Evolutionary conservation across 2,113 vertebrate species (phyloP), one percentile per base, ranked within the genome.

Genomic region (Regulus satrapa): DNA sequence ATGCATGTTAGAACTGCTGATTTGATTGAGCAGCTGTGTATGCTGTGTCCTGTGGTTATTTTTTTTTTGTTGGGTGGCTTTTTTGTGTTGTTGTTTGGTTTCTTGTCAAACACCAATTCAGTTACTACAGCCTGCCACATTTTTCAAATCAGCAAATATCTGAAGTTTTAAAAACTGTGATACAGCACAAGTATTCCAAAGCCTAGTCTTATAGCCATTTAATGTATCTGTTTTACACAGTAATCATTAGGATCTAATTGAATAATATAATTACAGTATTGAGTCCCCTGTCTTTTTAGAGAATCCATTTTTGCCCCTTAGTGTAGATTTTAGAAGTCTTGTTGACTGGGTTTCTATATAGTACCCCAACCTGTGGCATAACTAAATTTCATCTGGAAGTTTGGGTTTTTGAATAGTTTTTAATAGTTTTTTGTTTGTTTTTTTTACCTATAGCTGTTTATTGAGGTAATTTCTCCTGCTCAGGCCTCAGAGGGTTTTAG

Each of bases 401-500:
- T 64, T 18, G 17, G 4, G 0, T 0, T 5, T 40, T 41, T n/a
- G n/a, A n/a, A n/a, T n/a, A n/a, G n/a, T n/a, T n/a, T 80, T 63
- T 58, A 26, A 5, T 5, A 80, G 18, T 1, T 12, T 20, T 8
- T n/a, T 41, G 29, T 59, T 40, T 18, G 4, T 19, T 73, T 9
- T 1, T 68, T 61, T 54, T 52, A 71, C n/a, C 14, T 71, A 1
- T 8, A 83, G 19, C 5, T 85, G 6, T 52, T 15, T 63, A 15
- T 23, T 79, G 28, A 76, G 23, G 28, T 80, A 9, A 51, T 73
- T 87, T 58, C 12, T 92, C 28, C 15, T 67, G 14, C 36, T 14
- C 24, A 14, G 9, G 17, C 23, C 19, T 10, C 4, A 9, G 12
- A 76, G 19, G 58, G 20, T 80, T 95, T 73, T 73, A 67, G 23